Percentiles rank a stretch among this genome's conserved stretches.
Evolutionary conservation across 2,113 vertebrate species (phyloP).

Genomic region (Chaetura pelagica): DNA sequence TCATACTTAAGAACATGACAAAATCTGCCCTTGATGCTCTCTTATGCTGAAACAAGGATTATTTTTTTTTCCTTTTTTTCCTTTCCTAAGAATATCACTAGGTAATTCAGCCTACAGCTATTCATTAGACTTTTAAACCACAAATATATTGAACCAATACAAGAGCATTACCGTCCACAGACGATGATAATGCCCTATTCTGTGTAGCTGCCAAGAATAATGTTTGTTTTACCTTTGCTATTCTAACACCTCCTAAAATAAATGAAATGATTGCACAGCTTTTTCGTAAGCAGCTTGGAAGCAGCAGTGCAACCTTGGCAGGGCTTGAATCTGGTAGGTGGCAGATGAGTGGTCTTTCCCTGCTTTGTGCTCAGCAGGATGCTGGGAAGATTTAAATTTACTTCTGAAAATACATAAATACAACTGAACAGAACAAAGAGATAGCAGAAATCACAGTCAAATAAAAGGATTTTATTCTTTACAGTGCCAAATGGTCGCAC

Average conservation of each 20-base stretch:
- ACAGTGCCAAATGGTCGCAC: background rate
- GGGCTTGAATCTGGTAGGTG: background rate
- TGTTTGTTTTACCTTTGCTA: constrained; percentile 30
- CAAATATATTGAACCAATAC: background rate
- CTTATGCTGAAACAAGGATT: background rate
- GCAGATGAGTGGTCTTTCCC: background rate
- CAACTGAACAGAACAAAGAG: background rate
- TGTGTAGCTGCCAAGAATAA: background rate
- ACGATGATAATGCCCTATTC: background rate
- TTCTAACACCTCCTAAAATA: constrained; percentile 40
- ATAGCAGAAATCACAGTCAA: background rate
- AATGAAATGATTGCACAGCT: background rate
- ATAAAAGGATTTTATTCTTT: background rate
- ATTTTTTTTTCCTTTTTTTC: background rate
- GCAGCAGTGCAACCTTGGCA: background rate
- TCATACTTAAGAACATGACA: background rate
- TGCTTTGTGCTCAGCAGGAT: background rate
- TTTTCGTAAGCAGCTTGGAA: constrained; percentile 17
- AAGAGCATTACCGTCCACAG: background rate
- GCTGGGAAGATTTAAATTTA: background rate
- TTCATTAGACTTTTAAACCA: background rate
- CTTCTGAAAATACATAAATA: background rate
- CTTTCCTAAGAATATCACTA: background rate
- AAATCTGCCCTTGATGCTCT: background rate
- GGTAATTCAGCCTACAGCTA: background rate